phyloP scores from a whole-genome alignment of 1,140 invertebrate species.

The Planococcus citri region DNA sequence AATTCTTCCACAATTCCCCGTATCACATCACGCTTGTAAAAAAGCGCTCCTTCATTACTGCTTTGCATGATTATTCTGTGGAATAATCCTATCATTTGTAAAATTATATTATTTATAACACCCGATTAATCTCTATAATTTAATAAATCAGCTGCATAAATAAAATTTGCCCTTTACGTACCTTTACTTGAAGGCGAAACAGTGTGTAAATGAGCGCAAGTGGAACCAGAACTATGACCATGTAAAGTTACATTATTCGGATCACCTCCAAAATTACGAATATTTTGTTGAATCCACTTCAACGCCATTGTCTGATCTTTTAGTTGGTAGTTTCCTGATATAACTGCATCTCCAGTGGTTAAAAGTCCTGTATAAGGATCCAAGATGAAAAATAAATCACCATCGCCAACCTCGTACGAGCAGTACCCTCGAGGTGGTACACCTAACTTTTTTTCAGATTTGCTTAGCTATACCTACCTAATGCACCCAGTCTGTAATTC shows the following conservation, averaged over 20 bases:
- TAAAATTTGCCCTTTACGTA: too few relatives aligned
- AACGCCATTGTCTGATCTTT: slow-evolving; percentile 39
- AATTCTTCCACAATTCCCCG: slow-evolving; percentile 16
- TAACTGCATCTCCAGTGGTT: slow-evolving; percentile 41
- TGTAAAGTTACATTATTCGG: slow-evolving; percentile 35
- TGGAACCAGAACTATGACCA: slow-evolving; percentile 35
- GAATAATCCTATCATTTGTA: slow-evolving; percentile 36
- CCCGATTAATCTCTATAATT: too few relatives aligned
- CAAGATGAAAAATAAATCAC: too few relatives aligned
- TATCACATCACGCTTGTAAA: slow-evolving; percentile 32
- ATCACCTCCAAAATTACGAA: slow-evolving; percentile 35
- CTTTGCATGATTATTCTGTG: slow-evolving; percentile 35
- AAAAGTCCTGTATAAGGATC: slow-evolving; percentile 35
- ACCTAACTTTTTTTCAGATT: too few relatives aligned
- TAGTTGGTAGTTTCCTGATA: slow-evolving; percentile 51
- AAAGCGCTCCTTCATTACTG: slow-evolving; percentile 40
- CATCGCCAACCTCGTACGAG: too few relatives aligned
- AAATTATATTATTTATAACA: too few relatives aligned
- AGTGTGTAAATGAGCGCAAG: slow-evolving; percentile 31
- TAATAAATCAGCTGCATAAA: too few relatives aligned
- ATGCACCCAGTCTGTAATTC: slow-evolving; percentile 49
- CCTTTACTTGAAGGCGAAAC: slow-evolving; percentile 25
- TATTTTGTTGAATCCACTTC: slow-evolving; percentile 37
- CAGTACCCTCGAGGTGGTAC: too few relatives aligned
- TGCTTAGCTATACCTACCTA: slow-evolving; percentile 37